A percentile compares a stretch with the other conserved stretches of the same genome.
phyloP scores from a whole-genome alignment of 1,140 invertebrate genomes.

The Bilobella aurantiaca region DNA sequence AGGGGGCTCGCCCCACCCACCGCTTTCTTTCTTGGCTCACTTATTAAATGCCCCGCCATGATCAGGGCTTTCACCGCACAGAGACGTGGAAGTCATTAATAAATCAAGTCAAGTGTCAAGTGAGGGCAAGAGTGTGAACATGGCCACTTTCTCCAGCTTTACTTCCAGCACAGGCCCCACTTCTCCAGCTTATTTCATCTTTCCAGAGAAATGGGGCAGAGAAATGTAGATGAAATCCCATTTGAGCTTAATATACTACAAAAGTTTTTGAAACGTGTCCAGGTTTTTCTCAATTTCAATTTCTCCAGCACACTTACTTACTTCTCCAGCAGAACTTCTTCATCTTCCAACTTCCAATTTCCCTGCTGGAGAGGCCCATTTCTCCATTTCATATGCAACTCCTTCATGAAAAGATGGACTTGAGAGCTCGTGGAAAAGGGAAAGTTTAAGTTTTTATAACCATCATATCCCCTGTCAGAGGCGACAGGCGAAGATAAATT shows the following conservation, averaged over 20 bases:
- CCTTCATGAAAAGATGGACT: too few species aligned
- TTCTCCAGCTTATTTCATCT: not conserved
- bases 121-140: slow-evolving; percentile 1
- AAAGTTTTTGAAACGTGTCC: not conserved
- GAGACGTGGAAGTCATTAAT: slow-evolving; percentile 12
- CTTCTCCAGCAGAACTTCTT: too few species aligned
- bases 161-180: not conserved
- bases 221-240: not conserved
- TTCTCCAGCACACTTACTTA: not conserved
- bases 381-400: too few species aligned
- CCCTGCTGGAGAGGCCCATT: too few species aligned
- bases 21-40: not conserved
- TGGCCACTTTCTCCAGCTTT: not conserved
- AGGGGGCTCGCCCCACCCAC: not conserved
- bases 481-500: not conserved
- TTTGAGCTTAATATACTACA: not conserved
- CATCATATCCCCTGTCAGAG: too few species aligned
- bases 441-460: too few species aligned
- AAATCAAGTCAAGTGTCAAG: slow-evolving; percentile 5
- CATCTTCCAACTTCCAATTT: too few species aligned
- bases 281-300: not conserved
- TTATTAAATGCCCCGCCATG: too few species aligned
- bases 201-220: too few species aligned
- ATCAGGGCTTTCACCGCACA: not conserved
- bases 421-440: too few species aligned